Evolutionary conservation across 2,113 vertebrate genomes (phyloP).

Genomic region (Petromus typicus): DNA sequence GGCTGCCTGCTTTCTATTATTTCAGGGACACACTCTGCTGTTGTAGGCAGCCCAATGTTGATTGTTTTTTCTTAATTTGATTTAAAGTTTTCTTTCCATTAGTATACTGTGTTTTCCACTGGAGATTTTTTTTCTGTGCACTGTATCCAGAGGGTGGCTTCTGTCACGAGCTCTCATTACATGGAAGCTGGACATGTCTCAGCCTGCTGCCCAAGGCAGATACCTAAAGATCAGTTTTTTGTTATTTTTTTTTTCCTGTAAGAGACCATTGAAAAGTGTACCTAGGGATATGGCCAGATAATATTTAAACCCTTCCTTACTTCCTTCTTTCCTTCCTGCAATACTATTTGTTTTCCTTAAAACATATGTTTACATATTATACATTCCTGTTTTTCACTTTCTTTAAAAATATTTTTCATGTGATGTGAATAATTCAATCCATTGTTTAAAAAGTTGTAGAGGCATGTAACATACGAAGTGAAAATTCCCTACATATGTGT

Average conservation of each 20-base stretch:
- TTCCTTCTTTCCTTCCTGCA: neutral
- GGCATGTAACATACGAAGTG: neutral
- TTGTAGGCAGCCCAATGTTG: neutral
- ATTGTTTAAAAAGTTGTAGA: neutral
- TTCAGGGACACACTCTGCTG: neutral
- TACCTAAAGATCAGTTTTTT: neutral
- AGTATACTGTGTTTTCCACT: neutral
- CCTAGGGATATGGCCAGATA: neutral
- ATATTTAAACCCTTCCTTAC: neutral
- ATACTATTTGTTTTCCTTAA: neutral
- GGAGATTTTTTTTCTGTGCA: neutral
- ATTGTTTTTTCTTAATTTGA: neutral
- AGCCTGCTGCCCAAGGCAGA: neutral
- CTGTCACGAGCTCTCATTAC: neutral
- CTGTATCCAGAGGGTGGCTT: neutral
- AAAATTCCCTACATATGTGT: neutral
- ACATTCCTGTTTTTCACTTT: neutral
- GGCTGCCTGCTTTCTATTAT: neutral
- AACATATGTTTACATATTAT: neutral
- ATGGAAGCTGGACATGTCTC: neutral
- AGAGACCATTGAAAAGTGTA: neutral
- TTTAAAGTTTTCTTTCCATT: constrained; percentile 16
- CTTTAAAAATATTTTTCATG: constrained; percentile 3
- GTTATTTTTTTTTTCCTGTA: neutral
- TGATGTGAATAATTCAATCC: neutral